Conservation (phyloP, 2,113 vertebrate genomes). For the Pelobates fuscus region DNA sequence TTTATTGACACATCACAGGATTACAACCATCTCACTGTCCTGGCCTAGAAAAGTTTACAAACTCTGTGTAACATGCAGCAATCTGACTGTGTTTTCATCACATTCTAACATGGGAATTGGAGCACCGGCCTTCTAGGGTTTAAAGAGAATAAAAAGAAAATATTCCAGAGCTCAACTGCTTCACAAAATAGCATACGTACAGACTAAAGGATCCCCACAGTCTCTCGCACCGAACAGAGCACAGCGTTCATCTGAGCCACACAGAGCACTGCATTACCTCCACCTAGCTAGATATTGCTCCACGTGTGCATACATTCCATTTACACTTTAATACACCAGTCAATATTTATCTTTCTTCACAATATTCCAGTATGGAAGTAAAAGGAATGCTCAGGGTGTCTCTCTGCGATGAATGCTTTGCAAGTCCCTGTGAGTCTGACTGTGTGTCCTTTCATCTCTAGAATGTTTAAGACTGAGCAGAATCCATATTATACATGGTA, state of each 20-base stretch:
- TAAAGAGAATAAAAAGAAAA: slow-evolving; percentile 32
- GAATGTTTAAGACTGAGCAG: background rate
- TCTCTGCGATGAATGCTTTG: background rate
- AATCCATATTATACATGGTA: background rate
- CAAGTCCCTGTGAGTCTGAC: background rate
- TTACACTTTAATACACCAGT: no score
- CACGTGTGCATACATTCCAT: background rate
- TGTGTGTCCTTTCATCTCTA: background rate
- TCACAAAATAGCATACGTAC: slow-evolving; percentile 19
- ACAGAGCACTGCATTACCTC: no score
- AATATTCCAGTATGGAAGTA: no score
- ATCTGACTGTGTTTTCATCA: slow-evolving; percentile 18
- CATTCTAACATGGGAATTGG: background rate
- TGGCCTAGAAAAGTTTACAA: slow-evolving; percentile 46
- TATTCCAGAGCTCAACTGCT: slow-evolving; percentile 1
- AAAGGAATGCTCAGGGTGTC: no score
- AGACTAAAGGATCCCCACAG: background rate
- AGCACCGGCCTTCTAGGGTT: slow-evolving; percentile 31
- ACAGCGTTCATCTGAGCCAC: no score
- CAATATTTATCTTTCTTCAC: no score
- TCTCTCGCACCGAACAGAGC: background rate
- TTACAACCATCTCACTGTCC: slow-evolving; percentile 47
- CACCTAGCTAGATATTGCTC: background rate
- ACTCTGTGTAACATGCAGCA: slow-evolving; percentile 45
- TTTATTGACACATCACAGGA: slow-evolving; percentile 51